Conservation (phyloP, 1,140 invertebrate species). For the Leguminivora glycinivorella region DNA sequence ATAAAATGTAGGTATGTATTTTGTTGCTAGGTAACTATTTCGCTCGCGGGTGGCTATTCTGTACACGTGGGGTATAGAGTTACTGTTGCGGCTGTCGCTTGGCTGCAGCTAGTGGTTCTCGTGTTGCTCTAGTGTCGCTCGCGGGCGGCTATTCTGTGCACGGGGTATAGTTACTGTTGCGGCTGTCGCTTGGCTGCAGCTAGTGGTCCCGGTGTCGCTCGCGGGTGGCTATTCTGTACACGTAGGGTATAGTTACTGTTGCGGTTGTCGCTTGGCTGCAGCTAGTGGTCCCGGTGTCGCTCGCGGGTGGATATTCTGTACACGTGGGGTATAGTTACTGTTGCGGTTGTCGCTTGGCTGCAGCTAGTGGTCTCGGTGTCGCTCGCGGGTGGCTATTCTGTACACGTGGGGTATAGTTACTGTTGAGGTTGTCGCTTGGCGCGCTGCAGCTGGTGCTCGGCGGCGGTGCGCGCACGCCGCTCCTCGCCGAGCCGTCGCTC, state of each 20-base stretch:
- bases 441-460: constrained; percentile 85
- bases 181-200: constrained; percentile 23
- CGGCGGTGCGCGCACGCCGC: constrained; percentile 84
- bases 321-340: not conserved
- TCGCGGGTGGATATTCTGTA: constrained; percentile 74
- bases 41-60: constrained; percentile 48
- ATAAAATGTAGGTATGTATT: not conserved
- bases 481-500: constrained; percentile 93
- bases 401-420: constrained; percentile 2
- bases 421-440: constrained; percentile 36
- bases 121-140: constrained; percentile 92
- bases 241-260: not conserved
- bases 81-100: constrained; percentile 31
- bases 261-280: constrained; percentile 22
- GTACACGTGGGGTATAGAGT: not conserved
- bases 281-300: constrained; percentile 81
- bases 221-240: constrained; percentile 62
- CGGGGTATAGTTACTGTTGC: not conserved
- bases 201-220: constrained; percentile 83
- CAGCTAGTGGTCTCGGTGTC: constrained; percentile 90
- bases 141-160: constrained; percentile 62
- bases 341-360: constrained; percentile 37
- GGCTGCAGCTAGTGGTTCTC: constrained; percentile 86
- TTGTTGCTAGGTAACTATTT: not conserved
- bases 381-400: constrained; percentile 88